Percentiles rank a stretch among this genome's conserved stretches.
Evolutionary conservation across 2,113 vertebrate species (phyloP).

Genomic region (Equus quagga): DNA sequence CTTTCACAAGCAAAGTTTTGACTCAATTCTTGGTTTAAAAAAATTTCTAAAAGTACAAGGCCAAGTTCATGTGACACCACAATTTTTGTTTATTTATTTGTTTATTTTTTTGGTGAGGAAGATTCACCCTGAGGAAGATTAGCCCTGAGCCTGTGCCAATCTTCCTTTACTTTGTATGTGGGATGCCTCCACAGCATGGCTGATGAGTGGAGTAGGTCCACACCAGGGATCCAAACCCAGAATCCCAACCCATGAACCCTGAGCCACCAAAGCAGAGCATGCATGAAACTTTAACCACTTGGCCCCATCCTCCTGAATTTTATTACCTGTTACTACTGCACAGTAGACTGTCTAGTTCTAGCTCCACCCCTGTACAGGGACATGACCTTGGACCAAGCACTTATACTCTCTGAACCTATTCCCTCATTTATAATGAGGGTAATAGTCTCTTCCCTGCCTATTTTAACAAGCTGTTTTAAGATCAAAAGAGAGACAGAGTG

Average conservation of each 20-base stretch:
- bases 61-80: not conserved
- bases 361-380: not conserved
- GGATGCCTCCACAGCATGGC: no score
- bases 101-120: no score
- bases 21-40: conserved; percentile 11
- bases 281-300: no score
- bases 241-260: no score
- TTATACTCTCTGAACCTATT: not conserved
- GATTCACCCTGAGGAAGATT: no score
- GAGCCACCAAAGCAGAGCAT: no score
- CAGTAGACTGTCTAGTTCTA: not conserved
- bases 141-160: no score
- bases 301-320: conserved; percentile 5
- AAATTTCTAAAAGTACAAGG: not conserved
- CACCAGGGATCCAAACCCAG: no score
- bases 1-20: not conserved
- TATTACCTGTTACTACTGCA: not conserved
- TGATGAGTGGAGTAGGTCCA: no score
- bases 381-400: not conserved
- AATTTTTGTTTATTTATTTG: not conserved
- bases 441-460: not conserved
- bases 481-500: conserved; percentile 33
- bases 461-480: conserved; percentile 49
- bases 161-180: no score
- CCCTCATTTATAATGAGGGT: not conserved